Evolutionary conservation across 1,140 invertebrate genomes (phyloP).

Genomic region (Atta cephalotes): DNA sequence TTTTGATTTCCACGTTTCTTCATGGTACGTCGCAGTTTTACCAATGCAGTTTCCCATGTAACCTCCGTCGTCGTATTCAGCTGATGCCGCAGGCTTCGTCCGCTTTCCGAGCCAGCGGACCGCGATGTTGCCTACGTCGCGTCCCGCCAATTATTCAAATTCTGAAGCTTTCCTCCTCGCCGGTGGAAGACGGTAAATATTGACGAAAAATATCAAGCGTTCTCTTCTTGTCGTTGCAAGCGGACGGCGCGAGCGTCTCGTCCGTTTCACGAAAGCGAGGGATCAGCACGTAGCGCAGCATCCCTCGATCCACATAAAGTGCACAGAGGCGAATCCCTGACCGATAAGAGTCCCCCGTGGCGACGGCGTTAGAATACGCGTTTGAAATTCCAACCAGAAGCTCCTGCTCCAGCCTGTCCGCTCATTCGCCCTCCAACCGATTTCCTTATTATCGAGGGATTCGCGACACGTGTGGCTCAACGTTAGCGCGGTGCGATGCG

Average conservation of each 20-base stretch:
- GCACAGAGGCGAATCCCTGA: background rate
- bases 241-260: background rate
- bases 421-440: slow-evolving; percentile 10
- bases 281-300: slow-evolving; percentile 16
- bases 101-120: slow-evolving; percentile 50
- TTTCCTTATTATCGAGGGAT: slow-evolving; percentile 61
- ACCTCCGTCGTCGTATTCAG: slow-evolving; percentile 32
- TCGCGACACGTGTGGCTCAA: slow-evolving; percentile 44
- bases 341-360: slow-evolving; percentile 24
- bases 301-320: background rate
- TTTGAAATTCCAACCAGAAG: slow-evolving; percentile 41
- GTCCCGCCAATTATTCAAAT: slow-evolving; percentile 61
- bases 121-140: slow-evolving; percentile 58
- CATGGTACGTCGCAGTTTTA: slow-evolving; percentile 43
- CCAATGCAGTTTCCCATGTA: slow-evolving; percentile 3
- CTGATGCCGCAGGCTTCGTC: slow-evolving; percentile 37
- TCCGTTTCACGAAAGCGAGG: background rate
- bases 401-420: background rate
- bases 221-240: background rate
- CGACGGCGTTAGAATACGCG: slow-evolving; percentile 32
- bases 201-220: slow-evolving; percentile 60
- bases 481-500: slow-evolving; percentile 29
- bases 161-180: slow-evolving; percentile 55
- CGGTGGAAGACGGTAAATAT: slow-evolving; percentile 57
- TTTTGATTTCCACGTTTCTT: slow-evolving; percentile 46